Conservation (phyloP, 1,140 invertebrate species). For the Lucilia cuprina region DNA sequence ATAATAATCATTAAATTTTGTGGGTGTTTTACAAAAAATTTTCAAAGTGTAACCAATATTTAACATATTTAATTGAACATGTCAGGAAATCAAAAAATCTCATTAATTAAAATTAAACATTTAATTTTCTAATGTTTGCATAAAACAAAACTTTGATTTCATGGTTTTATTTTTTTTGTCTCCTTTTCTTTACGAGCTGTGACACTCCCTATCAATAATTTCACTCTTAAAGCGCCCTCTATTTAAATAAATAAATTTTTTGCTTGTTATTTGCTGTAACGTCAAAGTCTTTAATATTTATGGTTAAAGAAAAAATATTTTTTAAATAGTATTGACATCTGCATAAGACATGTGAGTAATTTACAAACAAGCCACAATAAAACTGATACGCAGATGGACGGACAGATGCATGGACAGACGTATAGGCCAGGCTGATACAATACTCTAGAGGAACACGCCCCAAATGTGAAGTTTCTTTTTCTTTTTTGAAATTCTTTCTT, state of each 20-base stretch:
- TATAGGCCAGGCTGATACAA: not conserved
- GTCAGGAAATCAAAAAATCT: not conserved
- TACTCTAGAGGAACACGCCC: not conserved
- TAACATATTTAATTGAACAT: not conserved
- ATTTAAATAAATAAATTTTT: not conserved
- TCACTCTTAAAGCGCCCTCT: not conserved
- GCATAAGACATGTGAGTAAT: slow-evolving; percentile 28
- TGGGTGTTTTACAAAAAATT: too few species aligned
- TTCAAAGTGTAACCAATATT: too few species aligned
- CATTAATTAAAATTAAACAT: not conserved
- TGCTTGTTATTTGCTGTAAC: not conserved
- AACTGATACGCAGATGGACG: not conserved
- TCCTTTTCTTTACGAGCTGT: not conserved
- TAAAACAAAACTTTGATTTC: not conserved
- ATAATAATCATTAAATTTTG: too few species aligned
- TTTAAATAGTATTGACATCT: slow-evolving; percentile 29
- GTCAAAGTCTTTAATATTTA: not conserved
- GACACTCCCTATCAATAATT: not conserved
- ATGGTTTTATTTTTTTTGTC: not conserved
- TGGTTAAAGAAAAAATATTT: not conserved
- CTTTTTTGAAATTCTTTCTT: not conserved
- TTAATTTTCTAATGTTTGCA: not conserved
- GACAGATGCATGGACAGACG: too few species aligned
- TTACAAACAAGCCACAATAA: not conserved
- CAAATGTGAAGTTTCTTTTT: not conserved